Evolutionary conservation across 2,113 vertebrate genomes (phyloP), one percentile per base, ranked within the genome.

Genomic region (Isichthys henryi): DNA sequence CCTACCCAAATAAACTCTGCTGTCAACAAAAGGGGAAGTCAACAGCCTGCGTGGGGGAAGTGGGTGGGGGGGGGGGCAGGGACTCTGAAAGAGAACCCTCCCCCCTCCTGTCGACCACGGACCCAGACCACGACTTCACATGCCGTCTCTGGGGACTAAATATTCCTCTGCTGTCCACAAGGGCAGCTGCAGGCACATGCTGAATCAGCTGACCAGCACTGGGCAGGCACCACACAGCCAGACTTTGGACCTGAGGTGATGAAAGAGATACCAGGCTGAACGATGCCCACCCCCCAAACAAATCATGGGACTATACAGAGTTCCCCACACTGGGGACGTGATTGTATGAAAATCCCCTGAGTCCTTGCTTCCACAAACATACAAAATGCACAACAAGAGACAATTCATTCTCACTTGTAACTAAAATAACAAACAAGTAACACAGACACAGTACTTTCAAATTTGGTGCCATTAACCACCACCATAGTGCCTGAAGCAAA

Each of bases 1-100:
- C 62, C 48, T 52, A 50, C 88, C 88, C 88, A 84, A 84, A 85
- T 89, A 58, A 85, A 89, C 88, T 56, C 11, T 9, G 88, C 88
- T 31, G 21, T 52, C 80, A 80, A 89, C 88, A 89, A 89, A 85
- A 53, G 80, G 80, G 52, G 52, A 62, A 58, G 88, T 89, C 80
- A 62, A 85, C 77, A 58, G 52, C 52, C 56, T 23, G 53, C 43
- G 31, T 80, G 52, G 53, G 53, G 39, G 80, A 31, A 53, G 85
- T 56, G n/a, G 43, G n/a, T n/a, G n/a, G 43, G 19, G 77, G 10
- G 7, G 7, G 8, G 35, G 39, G 77, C 23, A 45, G 17, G 21
- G 74, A 45, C 52, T 49, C 62, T 48, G 88, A 88, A 88, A 49
- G 27, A 77, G 88, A 46, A 17, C 46, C 35, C 13, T 27, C 35